phyloP scores from a whole-genome alignment of 2,113 vertebrate species.

The Cyanoramphus novaezelandiae region DNA sequence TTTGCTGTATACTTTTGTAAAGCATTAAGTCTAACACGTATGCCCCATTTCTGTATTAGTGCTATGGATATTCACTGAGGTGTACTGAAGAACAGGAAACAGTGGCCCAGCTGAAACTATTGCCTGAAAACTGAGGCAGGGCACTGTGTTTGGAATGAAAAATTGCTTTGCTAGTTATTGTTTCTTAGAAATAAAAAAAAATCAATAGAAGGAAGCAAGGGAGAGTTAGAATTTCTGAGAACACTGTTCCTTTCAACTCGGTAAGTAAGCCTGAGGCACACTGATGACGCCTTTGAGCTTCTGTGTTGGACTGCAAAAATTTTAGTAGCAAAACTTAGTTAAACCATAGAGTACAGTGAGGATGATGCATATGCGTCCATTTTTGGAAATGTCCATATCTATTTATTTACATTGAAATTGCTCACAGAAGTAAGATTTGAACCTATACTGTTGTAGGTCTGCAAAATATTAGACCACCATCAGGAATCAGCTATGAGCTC shows the following conservation, averaged over 20 bases:
- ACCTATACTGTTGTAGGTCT: not conserved
- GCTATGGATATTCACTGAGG: not conserved
- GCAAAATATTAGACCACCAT: not conserved
- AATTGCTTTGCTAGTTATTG: not conserved
- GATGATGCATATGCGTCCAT: not conserved
- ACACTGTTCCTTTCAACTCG: not conserved
- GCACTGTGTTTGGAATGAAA: not conserved
- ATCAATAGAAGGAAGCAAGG: not conserved
- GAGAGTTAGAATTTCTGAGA: not conserved
- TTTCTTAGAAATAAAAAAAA: not conserved
- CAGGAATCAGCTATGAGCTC: not conserved
- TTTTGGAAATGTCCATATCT: not conserved
- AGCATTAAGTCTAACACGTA: not conserved
- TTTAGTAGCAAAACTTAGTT: not conserved
- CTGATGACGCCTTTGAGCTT: not conserved
- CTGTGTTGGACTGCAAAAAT: not conserved
- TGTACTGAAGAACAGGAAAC: not conserved
- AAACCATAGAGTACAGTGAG: not conserved
- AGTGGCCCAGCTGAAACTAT: not conserved
- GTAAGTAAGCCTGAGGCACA: not conserved
- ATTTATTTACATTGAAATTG: not conserved
- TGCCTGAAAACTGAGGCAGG: not conserved
- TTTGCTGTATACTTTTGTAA: not conserved
- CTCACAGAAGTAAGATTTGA: not conserved
- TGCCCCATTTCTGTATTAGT: not conserved